phyloP scores from a whole-genome alignment of 35 echinoderm and acorn worm genomes.

The Diadema setosum region DNA sequence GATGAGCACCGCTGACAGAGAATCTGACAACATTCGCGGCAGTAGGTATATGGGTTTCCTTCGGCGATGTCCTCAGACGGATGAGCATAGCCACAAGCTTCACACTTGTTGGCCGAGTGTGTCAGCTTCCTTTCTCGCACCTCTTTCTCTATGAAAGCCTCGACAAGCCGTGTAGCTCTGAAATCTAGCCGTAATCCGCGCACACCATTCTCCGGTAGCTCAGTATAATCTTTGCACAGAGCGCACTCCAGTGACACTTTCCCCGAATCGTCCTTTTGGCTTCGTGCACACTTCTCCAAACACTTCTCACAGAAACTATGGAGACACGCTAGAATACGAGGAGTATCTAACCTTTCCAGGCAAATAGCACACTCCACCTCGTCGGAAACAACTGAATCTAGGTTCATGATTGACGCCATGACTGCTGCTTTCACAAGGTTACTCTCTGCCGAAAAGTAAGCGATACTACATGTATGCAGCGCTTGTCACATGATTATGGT shows the following conservation, averaged over 20 bases:
- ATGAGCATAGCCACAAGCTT: background rate
- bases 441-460: too few relatives aligned
- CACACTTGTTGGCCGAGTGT: background rate
- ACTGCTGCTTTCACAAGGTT: too few relatives aligned
- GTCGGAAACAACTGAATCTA: background rate
- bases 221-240: background rate
- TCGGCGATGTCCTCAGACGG: background rate
- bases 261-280: background rate
- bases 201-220: background rate
- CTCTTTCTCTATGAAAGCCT: background rate
- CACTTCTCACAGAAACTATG: background rate
- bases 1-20: background rate
- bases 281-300: background rate
- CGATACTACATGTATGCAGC: too few relatives aligned
- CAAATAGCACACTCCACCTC: background rate
- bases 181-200: background rate
- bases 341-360: background rate
- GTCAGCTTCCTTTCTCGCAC: background rate
- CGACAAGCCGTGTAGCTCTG: background rate
- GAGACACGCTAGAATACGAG: background rate
- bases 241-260: background rate
- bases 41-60: background rate
- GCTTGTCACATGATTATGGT: too few relatives aligned
- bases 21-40: background rate
- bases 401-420: too few relatives aligned